Evolutionary conservation across 2,797 vertebrate genomes (phyloP), one percentile per base, ranked within the genome.

Genomic region (Chiloscyllium punctatum): DNA sequence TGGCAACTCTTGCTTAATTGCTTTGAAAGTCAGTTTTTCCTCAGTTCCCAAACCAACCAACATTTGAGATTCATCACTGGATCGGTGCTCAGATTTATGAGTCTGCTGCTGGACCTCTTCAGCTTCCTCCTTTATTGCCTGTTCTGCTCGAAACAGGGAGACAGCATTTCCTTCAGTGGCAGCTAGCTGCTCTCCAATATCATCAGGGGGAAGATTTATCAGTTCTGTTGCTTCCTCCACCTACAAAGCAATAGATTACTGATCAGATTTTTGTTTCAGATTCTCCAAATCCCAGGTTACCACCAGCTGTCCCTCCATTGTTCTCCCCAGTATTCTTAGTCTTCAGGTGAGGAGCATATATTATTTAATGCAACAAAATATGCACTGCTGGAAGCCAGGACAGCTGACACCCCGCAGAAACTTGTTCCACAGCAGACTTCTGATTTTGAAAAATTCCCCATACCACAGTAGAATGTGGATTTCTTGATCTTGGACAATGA

Each of bases 21-120:
- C 87, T 62, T 92, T 92, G 66, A 92, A 69, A 92, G 69, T n/a
- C 69, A 95, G 30, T 74, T 95, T 95, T 25, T 95, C 72, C 15
- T 72, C 71, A 21, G 94, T 53, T 33, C 48, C 72, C 72, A 77
- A 95, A n/a, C 30, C 94, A 95, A 71, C 94, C 48, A 95, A 77
- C 5, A 77, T 74, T 33, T 95, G 94, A 15, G 27, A 33, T 72
- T 95, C 94, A 16, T 95, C 48, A 30, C 72, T 95, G 71, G 94
- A 21, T 53, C n/a, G 90, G 9, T 4, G 30, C 11, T 95, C 94
- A 21, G 71, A n/a, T 77, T 77, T 95, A 33, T 53, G 37, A 95
- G 66, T n/a, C 94, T 95, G 94, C 69, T 51, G 71, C 71, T 77
- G 18, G 71, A 95, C 27, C 33, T 95, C 94, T 51, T 95, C 94